A percentile compares a stretch with the other conserved stretches of the same genome.
phyloP scores from a whole-genome alignment of 2,888 invertebrate genomes.

The Diploptera punctata region DNA sequence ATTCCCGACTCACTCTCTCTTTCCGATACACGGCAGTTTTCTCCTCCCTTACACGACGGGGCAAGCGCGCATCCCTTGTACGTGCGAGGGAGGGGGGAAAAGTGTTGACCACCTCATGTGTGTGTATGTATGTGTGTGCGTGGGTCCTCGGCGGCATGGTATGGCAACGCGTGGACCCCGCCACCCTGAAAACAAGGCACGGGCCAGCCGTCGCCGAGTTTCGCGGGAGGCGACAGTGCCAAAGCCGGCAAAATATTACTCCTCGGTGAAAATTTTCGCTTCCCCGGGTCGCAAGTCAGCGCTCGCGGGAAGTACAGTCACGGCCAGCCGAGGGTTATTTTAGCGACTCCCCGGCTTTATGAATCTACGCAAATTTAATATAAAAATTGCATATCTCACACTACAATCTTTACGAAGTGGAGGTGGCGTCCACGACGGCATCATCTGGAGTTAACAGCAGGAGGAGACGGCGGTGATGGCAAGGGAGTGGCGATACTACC shows the following conservation, averaged over 20 bases:
- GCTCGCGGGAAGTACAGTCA: slow-evolving; percentile 1
- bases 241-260: slow-evolving; percentile 2
- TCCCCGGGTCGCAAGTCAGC: not conserved
- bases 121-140: slow-evolving; percentile 6
- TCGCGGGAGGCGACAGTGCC: not conserved
- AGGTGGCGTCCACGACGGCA: not conserved
- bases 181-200: not conserved
- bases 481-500: not conserved
- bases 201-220: not conserved
- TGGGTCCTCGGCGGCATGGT: not conserved
- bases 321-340: not conserved
- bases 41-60: not conserved
- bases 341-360: not conserved
- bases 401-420: too few species aligned
- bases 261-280: not conserved
- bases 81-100: slow-evolving; percentile 5
- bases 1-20: slow-evolving; percentile 1
- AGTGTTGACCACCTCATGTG: slow-evolving; percentile 28
- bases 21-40: not conserved
- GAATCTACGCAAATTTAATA: too few species aligned
- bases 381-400: too few species aligned
- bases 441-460: not conserved
- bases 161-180: not conserved
- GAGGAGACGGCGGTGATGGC: not conserved
- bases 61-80: not conserved